phyloP scores from a whole-genome alignment of 2,113 vertebrate genomes.

The Stictonetta naevosa region DNA sequence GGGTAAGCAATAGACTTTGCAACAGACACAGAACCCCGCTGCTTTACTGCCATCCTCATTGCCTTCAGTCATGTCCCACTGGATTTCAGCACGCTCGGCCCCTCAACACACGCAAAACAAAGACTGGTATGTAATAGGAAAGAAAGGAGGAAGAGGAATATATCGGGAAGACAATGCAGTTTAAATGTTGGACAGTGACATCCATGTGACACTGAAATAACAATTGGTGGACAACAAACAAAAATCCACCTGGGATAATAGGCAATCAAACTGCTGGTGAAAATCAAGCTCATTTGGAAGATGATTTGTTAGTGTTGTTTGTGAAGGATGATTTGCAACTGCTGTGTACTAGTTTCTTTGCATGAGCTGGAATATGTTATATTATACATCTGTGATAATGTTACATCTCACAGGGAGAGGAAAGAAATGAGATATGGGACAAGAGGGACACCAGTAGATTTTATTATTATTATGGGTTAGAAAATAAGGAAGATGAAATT shows the following conservation, averaged over 20 bases:
- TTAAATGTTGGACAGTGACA: not conserved
- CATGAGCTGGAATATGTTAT: not conserved
- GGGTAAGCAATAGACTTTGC: not conserved
- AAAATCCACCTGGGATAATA: not conserved
- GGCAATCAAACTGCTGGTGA: not conserved
- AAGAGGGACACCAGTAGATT: conserved; percentile 11
- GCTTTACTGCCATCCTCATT: conserved; percentile 39
- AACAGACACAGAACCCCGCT: conserved; percentile 4
- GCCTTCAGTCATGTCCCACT: conserved; percentile 35
- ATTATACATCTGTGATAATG: not conserved
- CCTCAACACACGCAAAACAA: conserved; percentile 9
- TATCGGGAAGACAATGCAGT: not conserved
- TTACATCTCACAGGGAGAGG: not conserved
- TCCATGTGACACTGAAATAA: not conserved
- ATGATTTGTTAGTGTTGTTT: not conserved
- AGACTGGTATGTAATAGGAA: not conserved
- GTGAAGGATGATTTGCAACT: not conserved
- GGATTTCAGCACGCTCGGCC: conserved; percentile 6
- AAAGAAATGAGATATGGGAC: conserved; percentile 17
- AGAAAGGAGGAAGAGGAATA: not conserved
- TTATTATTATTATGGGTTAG: conserved; percentile 1
- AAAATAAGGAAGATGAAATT: conserved; percentile 3
- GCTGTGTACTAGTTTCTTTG: not conserved
- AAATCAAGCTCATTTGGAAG: conserved; percentile 25
- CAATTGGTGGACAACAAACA: not conserved